Evolutionary conservation across 30 jellyfish, hydroid and myxozoan genomes (phyloP).

Genomic region (Catostylus mosaicus): DNA sequence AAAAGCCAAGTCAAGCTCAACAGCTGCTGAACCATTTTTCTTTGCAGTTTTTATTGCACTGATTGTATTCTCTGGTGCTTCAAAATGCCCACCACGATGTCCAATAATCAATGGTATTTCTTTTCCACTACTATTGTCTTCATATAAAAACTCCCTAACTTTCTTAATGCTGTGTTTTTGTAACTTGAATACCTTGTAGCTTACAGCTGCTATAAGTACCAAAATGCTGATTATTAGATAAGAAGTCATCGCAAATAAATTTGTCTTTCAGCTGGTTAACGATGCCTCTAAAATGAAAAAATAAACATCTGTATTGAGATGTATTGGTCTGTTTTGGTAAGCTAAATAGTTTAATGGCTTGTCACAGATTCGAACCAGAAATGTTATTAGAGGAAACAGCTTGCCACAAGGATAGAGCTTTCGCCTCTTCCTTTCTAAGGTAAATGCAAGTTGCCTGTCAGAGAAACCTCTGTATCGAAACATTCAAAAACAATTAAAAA

Average conservation of each 20-base stretch:
- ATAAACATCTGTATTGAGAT: too few species aligned
- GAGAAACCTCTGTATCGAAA: too few species aligned
- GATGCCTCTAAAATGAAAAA: too few species aligned
- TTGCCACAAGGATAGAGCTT: too few species aligned
- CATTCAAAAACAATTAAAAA: too few species aligned
- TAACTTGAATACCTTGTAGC: constrained; percentile 58
- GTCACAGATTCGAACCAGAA: too few species aligned
- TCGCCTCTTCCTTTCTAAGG: too few species aligned
- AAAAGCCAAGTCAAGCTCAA: constrained; percentile 84
- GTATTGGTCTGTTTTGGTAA: too few species aligned
- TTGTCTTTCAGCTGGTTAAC: too few species aligned
- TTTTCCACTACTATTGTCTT: constrained; percentile 1
- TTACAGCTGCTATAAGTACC: constrained; percentile 30
- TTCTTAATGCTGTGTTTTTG: constrained; percentile 47
- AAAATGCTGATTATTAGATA: constrained; percentile 12
- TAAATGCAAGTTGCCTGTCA: too few species aligned
- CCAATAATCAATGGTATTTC: constrained; percentile 79
- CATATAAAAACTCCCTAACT: constrained; percentile 21
- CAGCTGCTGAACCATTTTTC: constrained; percentile 90
- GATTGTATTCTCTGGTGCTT: constrained; percentile 94
- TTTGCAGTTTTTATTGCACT: constrained; percentile 81
- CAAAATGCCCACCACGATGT: constrained; percentile 92
- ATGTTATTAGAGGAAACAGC: too few species aligned
- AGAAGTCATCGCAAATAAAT: constrained; percentile 4
- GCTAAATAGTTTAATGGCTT: too few species aligned